Conservation (phyloP, 1,140 invertebrate species). For the Euschistus heros region DNA sequence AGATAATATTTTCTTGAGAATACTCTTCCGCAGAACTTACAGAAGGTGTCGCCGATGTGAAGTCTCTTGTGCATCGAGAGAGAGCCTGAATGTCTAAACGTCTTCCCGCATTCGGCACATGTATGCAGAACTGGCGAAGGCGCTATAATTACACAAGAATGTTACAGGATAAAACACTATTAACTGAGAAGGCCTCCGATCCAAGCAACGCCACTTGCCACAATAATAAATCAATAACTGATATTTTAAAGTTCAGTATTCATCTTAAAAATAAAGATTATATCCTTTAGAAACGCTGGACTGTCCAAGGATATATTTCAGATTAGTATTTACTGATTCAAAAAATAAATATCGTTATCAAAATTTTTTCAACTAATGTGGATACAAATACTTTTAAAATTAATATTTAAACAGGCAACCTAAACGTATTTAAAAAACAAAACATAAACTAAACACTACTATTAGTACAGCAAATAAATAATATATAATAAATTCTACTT, state of each 20-base stretch:
- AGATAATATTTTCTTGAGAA: slow-evolving; percentile 39
- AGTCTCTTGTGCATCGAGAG: slow-evolving; percentile 43
- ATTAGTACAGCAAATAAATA: too few species aligned
- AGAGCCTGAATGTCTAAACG: slow-evolving; percentile 39
- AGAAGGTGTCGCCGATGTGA: slow-evolving; percentile 42
- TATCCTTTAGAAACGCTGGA: neutral
- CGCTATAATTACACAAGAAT: slow-evolving; percentile 3
- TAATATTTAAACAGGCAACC: too few species aligned
- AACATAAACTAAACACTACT: too few species aligned
- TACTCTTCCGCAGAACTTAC: slow-evolving; percentile 40
- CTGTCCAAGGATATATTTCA: neutral
- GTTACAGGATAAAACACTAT: neutral
- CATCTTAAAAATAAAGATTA: neutral
- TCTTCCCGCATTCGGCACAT: slow-evolving; percentile 41
- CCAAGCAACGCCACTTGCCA: slow-evolving; percentile 14
- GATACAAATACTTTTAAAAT: too few species aligned
- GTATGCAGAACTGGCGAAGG: slow-evolving; percentile 26
- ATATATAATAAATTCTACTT: too few species aligned
- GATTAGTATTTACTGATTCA: too few species aligned
- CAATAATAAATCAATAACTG: too few species aligned
- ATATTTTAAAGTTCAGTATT: too few species aligned
- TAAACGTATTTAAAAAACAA: too few species aligned
- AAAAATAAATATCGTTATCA: too few species aligned
- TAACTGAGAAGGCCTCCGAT: neutral
- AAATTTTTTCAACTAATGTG: too few species aligned